Base-by-base conservation (phyloP, 2,888 invertebrate species). In the Spodoptera littoralis region DNA sequence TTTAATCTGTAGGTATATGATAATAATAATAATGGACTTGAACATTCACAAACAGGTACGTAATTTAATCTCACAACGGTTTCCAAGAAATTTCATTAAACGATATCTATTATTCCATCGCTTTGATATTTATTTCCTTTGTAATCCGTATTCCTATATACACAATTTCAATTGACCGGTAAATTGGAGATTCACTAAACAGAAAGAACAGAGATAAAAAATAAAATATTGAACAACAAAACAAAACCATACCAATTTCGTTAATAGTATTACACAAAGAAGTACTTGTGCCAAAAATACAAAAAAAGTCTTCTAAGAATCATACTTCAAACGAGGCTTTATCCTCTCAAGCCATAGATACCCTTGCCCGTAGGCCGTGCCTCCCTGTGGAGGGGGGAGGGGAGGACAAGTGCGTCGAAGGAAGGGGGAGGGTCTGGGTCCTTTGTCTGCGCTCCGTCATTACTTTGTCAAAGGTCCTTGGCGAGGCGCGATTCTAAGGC, bases 401-500 rank as follows among this genome's bases (percentile, higher is more conserved):
- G 79, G 76, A 68, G 79, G 76, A 68, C 68, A 72, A 81, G 81
- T 76, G 73, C 69, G 69, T 72, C 4, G 46, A 48, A 78, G 70
- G 76, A 68, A 76, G 66, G 70, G 70, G 74, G 60, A 54, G 68
- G 66, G 65, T 42, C 70, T 63, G 66, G 66, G 69, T 66, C 79
- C 88, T 91, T 93, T 92, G 92, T 93, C 91, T 91, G 80, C 84
- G 78, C 87, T 80, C 83, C 88, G 88, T 92, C 92, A 92, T 93
- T 93, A 93, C 93, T 93, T 92, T 91, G 92, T 92, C 92, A 92
- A 92, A 93, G 91, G 91, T 92, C 90, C 92, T 92, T 66, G 66
- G 61, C 61, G 60, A 77, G 70, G 75, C 78, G 78, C 72, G 77
- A 74, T 79, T 79, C 79, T 76, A 65, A 71, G 77, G 69, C 78